Evolutionary conservation across 1,140 invertebrate species (phyloP), one percentile per base, ranked within the genome.

Genomic region (Lepidurus couesii): DNA sequence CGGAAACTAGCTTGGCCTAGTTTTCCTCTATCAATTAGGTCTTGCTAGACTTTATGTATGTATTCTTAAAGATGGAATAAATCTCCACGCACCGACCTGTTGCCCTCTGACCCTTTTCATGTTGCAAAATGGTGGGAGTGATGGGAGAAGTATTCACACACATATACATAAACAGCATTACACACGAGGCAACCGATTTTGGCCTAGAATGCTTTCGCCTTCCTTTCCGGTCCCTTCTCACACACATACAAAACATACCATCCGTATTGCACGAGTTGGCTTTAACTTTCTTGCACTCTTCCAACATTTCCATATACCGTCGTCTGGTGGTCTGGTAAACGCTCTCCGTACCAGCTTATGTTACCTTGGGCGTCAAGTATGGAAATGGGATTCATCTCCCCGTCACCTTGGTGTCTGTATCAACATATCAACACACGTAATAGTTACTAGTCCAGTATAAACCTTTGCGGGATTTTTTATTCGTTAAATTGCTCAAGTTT

Each of bases 71-170:
- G 16, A 21, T 21, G 53, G 16, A 65, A 16, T 65, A 65, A 65
- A n/a, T 13, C 13, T 65, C 53, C 53, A 65, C n/a, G 53, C 53
- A 65, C 53, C 53, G 53, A 65, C 53, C 53, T 65, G 53, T 65
- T 65, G 53, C 8, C 53, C 53, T 65, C 13, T 65, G 16, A 65
- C 9, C 53, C 21, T 65, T 10, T 65, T 65, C 53, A 21, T 65
- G 21, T 65, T 65, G 53, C 53, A 21, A 65, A 65, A 65, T 65
- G 53, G 53, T 65, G 53, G 53, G 53, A 65, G 16, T 65, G 53
- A 65, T 21, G 21, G 8, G n/a, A 21, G 21, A 65, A 65, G 53
- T 21, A 65, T 65, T 65, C 53, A 65, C 53, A 65, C 53, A 65
- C 53, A 34, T 3, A 34, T 34, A 34, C 34, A 34, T 34, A 34